Percentiles rank a stretch among this genome's conserved stretches.
These are phyloP conservation scores for Urocitellus parryii DNA, from an alignment of 2,113 vertebrate species.

Conservation along the genomic window DNA sequence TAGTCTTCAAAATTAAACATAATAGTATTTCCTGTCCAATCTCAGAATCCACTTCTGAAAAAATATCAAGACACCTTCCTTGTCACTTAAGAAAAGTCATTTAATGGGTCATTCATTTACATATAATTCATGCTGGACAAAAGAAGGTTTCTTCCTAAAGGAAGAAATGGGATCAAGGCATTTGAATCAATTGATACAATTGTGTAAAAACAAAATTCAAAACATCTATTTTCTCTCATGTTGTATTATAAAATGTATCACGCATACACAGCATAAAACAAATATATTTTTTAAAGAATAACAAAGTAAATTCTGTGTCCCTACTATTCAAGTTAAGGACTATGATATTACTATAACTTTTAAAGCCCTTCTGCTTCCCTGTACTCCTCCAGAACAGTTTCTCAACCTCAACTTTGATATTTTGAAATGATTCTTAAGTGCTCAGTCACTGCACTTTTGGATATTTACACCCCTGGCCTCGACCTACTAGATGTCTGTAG, in stretches of 20 bases:
- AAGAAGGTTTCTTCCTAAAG: not conserved
- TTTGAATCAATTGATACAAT: not conserved
- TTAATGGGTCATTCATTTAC: not conserved
- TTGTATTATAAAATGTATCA: not conserved
- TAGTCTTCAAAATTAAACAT: not conserved
- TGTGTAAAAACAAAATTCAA: too few relatives aligned
- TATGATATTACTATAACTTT: not conserved
- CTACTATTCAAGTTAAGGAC: not conserved
- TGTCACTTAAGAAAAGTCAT: not conserved
- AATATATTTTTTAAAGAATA: not conserved
- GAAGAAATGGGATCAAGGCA: not conserved
- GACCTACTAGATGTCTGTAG: not conserved
- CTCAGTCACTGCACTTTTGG: not conserved
- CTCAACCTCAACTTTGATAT: not conserved
- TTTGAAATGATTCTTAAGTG: not conserved
- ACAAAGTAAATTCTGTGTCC: not conserved
- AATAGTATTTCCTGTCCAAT: not conserved
- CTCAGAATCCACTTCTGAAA: not conserved
- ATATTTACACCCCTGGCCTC: not conserved
- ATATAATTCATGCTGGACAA: not conserved
- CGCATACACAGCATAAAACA: not conserved
- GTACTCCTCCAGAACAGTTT: not conserved
- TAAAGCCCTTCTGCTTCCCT: not conserved
- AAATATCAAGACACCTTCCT: not conserved
- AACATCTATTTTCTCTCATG: not conserved